phyloP scores from a whole-genome alignment of 2,888 invertebrate species.

The Caenorhabditis afra region DNA sequence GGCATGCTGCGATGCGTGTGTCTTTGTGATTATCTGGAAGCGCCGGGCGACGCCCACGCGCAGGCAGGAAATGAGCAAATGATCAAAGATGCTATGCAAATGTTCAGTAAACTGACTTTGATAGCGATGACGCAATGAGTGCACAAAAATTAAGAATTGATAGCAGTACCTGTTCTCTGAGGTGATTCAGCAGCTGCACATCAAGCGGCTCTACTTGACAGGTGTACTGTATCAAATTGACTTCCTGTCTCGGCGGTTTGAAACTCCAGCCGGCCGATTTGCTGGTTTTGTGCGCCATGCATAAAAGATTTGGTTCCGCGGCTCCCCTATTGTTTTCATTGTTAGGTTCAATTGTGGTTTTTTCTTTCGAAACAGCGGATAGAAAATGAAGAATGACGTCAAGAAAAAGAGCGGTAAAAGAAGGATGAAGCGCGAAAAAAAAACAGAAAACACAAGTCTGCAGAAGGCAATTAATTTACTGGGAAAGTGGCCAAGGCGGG shows the following conservation, averaged over 20 bases:
- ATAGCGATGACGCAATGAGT: conserved; percentile 14
- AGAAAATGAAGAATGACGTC: conserved; percentile 31
- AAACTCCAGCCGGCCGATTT: conserved; percentile 69
- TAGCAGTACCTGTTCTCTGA: conserved; percentile 59
- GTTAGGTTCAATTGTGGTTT: conserved; percentile 30
- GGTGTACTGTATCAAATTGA: conserved; percentile 62
- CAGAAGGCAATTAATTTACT: conserved; percentile 47
- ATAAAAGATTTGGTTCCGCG: conserved; percentile 42
- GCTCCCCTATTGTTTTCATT: conserved; percentile 53
- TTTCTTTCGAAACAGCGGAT: conserved; percentile 12
- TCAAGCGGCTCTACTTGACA: conserved; percentile 59
- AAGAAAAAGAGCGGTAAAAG: conserved; percentile 25
- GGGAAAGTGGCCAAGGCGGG: conserved; percentile 11
- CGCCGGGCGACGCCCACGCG: conserved; percentile 4
- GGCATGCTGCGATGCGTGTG: conserved; percentile 21
- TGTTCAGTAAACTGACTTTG: conserved; percentile 35
- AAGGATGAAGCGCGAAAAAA: conserved; percentile 28
- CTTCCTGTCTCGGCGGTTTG: conserved; percentile 63
- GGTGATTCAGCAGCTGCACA: conserved; percentile 60
- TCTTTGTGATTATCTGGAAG: conserved; percentile 38
- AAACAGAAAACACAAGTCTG: conserved; percentile 27
- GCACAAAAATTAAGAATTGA: not conserved
- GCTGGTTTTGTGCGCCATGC: conserved; percentile 68
- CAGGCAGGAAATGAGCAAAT: conserved; percentile 34
- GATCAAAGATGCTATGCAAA: conserved; percentile 45